Conservation (phyloP, 2,797 vertebrate species). For the Oreochromis grahami region DNA sequence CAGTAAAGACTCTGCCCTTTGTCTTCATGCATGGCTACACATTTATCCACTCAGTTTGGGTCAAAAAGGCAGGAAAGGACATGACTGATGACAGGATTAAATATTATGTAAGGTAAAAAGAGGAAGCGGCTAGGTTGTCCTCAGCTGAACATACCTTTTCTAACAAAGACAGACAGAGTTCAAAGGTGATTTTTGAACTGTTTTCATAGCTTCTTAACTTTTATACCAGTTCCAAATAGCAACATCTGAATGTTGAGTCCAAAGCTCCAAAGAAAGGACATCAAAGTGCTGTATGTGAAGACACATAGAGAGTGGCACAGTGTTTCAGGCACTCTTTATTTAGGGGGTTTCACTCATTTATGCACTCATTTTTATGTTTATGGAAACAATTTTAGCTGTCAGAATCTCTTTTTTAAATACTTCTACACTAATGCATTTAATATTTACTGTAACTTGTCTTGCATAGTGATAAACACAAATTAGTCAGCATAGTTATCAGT, state of each 20-base stretch:
- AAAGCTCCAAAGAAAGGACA: background rate
- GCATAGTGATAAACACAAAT: background rate
- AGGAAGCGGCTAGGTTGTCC: background rate
- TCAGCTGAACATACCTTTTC: background rate
- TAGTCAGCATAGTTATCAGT: background rate
- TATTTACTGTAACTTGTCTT: background rate
- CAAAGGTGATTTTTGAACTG: background rate
- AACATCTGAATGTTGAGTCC: background rate
- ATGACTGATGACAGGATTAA: conserved; percentile 9
- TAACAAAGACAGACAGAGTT: background rate
- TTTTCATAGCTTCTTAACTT: background rate
- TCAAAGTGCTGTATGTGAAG: background rate
- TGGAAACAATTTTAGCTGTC: background rate
- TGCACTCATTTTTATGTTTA: background rate
- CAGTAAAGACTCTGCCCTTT: conserved; percentile 19
- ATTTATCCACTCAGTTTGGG: conserved; percentile 28
- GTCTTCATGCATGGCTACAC: conserved; percentile 19
- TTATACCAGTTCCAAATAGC: background rate
- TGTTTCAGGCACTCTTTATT: too few relatives aligned
- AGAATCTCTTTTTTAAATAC: background rate
- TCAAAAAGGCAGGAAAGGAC: conserved; percentile 30
- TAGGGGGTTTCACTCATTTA: too few relatives aligned
- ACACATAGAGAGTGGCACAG: background rate
- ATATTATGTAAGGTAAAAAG: background rate
- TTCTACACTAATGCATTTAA: background rate